A percentile compares a stretch with the other conserved stretches of the same genome.
These are phyloP conservation scores for Drosophila rhopaloa DNA, from an alignment of 1,140 invertebrate genomes.

Conservation along the genomic window DNA sequence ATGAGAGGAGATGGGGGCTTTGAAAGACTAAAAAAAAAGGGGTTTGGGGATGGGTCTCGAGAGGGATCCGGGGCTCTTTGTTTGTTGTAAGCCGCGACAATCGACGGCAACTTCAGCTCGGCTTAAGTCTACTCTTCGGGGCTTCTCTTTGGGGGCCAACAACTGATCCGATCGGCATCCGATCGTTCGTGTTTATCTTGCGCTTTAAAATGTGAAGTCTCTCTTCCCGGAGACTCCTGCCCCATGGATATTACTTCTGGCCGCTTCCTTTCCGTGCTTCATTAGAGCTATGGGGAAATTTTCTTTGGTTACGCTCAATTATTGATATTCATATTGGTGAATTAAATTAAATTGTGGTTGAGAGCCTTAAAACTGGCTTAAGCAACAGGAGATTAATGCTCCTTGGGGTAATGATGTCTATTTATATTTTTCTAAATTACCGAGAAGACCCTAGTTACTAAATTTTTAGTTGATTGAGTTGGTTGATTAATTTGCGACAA, in stretches of 20 bases:
- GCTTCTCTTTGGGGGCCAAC: conserved; percentile 7
- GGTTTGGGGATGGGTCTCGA: background rate
- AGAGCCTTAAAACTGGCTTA: conserved; percentile 7
- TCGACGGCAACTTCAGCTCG: conserved; percentile 18
- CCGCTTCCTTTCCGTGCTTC: conserved; percentile 28
- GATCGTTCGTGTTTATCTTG: conserved; percentile 67
- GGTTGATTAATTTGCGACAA: background rate
- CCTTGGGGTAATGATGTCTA: background rate
- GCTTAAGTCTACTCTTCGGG: conserved; percentile 14
- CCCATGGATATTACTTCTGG: conserved; percentile 7
- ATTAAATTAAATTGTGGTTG: conserved; percentile 45
- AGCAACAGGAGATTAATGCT: conserved; percentile 4
- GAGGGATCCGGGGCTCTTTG: conserved; percentile 26
- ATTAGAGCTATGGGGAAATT: conserved; percentile 26
- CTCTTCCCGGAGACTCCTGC: conserved; percentile 5
- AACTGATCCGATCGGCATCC: conserved; percentile 70
- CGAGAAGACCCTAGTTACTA: background rate
- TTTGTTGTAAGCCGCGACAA: conserved; percentile 77
- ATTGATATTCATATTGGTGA: conserved; percentile 49
- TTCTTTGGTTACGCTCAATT: conserved; percentile 32
- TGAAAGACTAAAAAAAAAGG: too few species aligned
- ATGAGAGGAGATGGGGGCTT: background rate
- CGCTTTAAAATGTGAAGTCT: conserved; percentile 61
- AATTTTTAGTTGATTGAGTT: conserved; percentile 7
- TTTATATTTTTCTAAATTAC: conserved; percentile 3